Evolutionary conservation across 2,113 vertebrate genomes (phyloP), one percentile per base, ranked within the genome.

Genomic region (Bostrychus sinensis): DNA sequence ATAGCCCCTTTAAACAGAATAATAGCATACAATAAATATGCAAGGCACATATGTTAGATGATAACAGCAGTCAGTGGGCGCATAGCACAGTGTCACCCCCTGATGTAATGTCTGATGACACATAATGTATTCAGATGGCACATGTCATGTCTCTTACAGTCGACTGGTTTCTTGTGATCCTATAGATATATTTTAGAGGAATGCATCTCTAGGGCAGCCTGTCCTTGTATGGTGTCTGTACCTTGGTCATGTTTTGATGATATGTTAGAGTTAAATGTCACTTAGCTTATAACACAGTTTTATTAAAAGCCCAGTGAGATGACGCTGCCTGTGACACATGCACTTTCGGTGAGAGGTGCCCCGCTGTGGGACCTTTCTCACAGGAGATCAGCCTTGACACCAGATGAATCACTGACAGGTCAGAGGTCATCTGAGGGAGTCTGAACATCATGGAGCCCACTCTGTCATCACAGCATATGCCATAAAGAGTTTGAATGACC

Each of bases 361-460:
- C 25, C 26, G 26, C 48, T 51, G 48, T 51, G 48, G 48, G 48
- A 51, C 48, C 48, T 51, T 51, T 51, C 25, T 10, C 48, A 51
- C 25, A 8, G 7, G 7, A 51, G 48, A 51, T 30, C 16, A 25
- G 48, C 48, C 25, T 16, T 30, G 48, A 51, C 48, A 51, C 48
- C 23, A 51, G 25, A 51, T 51, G 25, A 51, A 51, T 51, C 48
- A 51, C 16, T 10, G 16, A 16, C 25, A 17, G 48, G 48, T 51
- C 25, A 51, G n/a, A 51, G 48, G 14, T 28, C 16, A 5, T 30
- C 3, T 25, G 14, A 51, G 48, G 25, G 25, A 51, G 48, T 51
- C 25, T 7, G 48, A 30, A 51, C 48, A 30, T 51, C 26, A 51
- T 28, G 8, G 25, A 51, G 48, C 26, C 30, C 25, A 28, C 26